These are phyloP conservation scores for Gobio occitaniae DNA, from an alignment of 2,797 vertebrate species.

Conservation along the genomic window DNA sequence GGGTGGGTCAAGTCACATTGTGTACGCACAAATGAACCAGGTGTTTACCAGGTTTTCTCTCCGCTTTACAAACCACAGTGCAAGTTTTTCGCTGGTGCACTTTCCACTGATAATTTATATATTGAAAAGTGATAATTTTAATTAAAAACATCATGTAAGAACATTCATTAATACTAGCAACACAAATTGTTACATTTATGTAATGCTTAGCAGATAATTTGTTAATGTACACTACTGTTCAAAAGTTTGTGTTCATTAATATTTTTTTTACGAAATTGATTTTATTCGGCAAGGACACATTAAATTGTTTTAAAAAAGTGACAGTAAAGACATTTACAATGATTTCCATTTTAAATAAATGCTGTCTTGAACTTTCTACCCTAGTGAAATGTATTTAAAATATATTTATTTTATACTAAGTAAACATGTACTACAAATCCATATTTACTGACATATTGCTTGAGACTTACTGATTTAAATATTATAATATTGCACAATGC, in stretches of 20 bases:
- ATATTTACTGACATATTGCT: no score
- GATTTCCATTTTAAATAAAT: not conserved
- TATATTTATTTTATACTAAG: no score
- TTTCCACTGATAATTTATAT: not conserved
- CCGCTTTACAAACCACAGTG: not conserved
- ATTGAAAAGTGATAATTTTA: not conserved
- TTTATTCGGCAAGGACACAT: not conserved
- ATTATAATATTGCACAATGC: no score
- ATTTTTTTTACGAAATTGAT: not conserved
- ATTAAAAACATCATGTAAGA: not conserved
- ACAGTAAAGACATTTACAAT: not conserved
- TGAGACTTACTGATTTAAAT: no score
- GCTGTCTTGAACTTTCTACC: not conserved
- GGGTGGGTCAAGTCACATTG: constrained; percentile 50
- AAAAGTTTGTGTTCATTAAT: not conserved
- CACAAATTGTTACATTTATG: not conserved
- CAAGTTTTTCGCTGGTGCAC: not conserved
- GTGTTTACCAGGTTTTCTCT: not conserved
- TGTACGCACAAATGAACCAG: constrained; percentile 19
- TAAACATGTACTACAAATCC: no score
- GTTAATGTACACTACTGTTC: not conserved
- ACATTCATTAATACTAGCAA: not conserved
- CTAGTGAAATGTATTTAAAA: no score
- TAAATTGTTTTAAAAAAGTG: not conserved
- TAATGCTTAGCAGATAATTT: not conserved